A percentile compares a stretch with the other conserved stretches of the same genome.
These are phyloP conservation scores for Silurus aristotelis DNA, from an alignment of 2,797 vertebrate genomes.

Conservation along the genomic window DNA sequence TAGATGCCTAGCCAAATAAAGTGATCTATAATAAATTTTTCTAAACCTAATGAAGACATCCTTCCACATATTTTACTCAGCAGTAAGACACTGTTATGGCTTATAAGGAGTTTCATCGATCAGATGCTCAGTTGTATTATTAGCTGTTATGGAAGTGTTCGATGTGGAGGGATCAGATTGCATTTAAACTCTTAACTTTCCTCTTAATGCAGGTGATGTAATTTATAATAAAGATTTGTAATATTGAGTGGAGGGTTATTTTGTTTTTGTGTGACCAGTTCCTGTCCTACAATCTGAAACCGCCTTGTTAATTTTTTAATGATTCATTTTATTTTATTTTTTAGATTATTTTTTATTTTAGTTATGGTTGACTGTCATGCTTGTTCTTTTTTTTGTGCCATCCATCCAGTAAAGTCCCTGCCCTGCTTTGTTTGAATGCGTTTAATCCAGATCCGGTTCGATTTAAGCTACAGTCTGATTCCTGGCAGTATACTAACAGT, in stretches of 20 bases:
- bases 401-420: not conserved
- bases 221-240: not conserved
- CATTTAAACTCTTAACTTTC: not conserved
- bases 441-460: not conserved
- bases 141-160: not conserved
- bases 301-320: constrained; percentile 6
- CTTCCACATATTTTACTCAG: constrained; percentile 9
- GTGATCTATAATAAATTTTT: not conserved
- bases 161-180: constrained; percentile 4
- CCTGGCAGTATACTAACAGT: constrained; percentile 36
- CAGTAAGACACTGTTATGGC: not conserved
- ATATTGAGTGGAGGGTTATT: not conserved
- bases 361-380: not conserved
- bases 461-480: constrained; percentile 17
- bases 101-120: constrained; percentile 3
- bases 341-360: too few relatives aligned
- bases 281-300: not conserved
- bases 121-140: constrained; percentile 17
- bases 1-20: not conserved
- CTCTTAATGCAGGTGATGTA: not conserved
- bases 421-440: not conserved
- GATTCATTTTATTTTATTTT: not conserved
- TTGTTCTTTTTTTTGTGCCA: not conserved
- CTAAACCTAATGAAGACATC: constrained; percentile 1
- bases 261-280: not conserved